Percentiles rank a stretch among this genome's conserved stretches.
phyloP scores from a whole-genome alignment of 1,140 invertebrate genomes.

The Uloborus diversus region DNA sequence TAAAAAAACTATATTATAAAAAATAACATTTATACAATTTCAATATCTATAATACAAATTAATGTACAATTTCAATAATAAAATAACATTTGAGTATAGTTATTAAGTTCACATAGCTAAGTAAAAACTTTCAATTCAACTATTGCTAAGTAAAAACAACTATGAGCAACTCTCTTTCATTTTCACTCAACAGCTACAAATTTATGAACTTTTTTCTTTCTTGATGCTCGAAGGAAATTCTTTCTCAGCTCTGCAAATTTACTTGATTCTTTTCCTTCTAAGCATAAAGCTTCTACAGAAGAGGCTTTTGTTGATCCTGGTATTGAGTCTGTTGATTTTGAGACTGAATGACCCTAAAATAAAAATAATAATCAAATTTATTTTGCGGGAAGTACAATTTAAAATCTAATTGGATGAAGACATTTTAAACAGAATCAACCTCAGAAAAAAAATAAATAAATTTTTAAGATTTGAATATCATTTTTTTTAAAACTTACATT shows the following conservation, averaged over 20 bases:
- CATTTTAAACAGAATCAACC: not conserved
- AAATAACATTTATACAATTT: too few relatives aligned
- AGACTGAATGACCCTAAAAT: conserved; percentile 4
- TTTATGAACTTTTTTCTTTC: conserved; percentile 32
- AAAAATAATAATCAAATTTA: not conserved
- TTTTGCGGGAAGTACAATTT: not conserved
- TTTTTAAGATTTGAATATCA: not conserved
- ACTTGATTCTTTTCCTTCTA: conserved; percentile 27
- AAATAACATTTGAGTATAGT: too few relatives aligned
- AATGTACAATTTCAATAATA: too few relatives aligned
- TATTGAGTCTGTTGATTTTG: conserved; percentile 29
- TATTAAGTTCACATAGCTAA: too few relatives aligned
- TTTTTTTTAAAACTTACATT: not conserved
- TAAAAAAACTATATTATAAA: too few relatives aligned
- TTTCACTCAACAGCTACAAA: conserved; percentile 7
- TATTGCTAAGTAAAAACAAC: too few relatives aligned
- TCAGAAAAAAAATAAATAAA: not conserved
- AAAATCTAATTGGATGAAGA: not conserved
- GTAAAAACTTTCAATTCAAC: too few relatives aligned
- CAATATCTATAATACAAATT: too few relatives aligned
- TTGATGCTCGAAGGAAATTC: conserved; percentile 19
- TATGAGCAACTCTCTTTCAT: too few relatives aligned
- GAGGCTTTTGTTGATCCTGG: not conserved
- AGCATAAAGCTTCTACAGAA: conserved; percentile 30
- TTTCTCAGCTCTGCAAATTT: conserved; percentile 27